Conservation (phyloP, 2,113 vertebrate species). For the Sinocyclocheilus anshuiensis region DNA sequence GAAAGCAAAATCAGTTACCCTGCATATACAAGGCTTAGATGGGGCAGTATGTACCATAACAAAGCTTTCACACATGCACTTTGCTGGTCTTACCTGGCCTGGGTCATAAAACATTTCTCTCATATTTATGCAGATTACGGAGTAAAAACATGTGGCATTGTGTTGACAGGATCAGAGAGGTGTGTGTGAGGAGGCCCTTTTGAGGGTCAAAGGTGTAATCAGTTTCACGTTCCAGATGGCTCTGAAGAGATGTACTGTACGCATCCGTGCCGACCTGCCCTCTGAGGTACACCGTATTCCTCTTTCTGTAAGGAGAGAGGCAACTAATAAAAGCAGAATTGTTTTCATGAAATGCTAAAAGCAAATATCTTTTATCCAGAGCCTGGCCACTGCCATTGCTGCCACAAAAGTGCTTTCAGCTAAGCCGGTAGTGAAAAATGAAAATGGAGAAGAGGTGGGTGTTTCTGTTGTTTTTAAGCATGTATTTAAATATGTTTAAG, state of each 20-base stretch:
- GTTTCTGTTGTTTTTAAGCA: not conserved
- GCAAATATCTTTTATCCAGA: conserved; percentile 58
- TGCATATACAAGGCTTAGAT: conserved; percentile 72
- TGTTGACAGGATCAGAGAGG: conserved; percentile 65
- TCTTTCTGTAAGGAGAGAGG: not conserved
- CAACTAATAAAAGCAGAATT: not conserved
- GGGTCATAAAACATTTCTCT: not conserved
- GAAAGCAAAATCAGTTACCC: conserved; percentile 75
- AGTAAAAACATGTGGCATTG: conserved; percentile 3
- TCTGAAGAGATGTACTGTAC: conserved; percentile 69
- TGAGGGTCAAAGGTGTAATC: conserved; percentile 74
- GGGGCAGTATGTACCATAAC: conserved; percentile 50
- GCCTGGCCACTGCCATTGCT: conserved; percentile 69
- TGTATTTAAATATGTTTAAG: not conserved
- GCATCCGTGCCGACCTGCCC: conserved; percentile 70
- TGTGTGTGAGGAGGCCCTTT: conserved; percentile 74
- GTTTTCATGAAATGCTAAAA: not conserved
- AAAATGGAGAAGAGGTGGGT: conserved; percentile 67
- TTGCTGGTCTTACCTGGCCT: not conserved
- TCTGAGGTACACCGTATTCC: conserved; percentile 59
- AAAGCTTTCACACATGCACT: not conserved
- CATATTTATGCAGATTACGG: not conserved
- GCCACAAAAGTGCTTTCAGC: conserved; percentile 71
- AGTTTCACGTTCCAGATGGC: conserved; percentile 79
- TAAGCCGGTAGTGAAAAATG: conserved; percentile 76